Conservation (phyloP, 2,888 invertebrate genomes). For the Diarsia brunnea region DNA sequence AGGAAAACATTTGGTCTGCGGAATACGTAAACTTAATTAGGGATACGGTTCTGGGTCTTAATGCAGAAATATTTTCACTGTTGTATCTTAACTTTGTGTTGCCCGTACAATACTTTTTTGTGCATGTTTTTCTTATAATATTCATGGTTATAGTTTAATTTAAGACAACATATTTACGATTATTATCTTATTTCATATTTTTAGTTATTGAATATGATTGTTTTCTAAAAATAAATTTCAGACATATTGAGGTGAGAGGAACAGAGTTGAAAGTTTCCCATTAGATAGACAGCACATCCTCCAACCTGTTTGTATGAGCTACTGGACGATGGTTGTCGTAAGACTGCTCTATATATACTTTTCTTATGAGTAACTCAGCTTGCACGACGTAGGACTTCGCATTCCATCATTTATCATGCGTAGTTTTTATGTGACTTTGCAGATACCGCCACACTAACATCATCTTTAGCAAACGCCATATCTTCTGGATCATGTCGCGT, state of each 20-base stretch:
- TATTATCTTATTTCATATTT: not conserved
- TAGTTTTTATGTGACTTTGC: not conserved
- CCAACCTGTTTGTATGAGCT: not conserved
- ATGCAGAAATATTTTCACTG: slow-evolving; percentile 10
- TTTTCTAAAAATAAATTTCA: not conserved
- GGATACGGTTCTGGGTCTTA: slow-evolving; percentile 1
- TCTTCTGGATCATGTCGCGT: not conserved
- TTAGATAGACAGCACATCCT: not conserved
- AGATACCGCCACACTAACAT: not conserved
- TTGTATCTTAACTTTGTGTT: not conserved
- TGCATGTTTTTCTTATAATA: not conserved
- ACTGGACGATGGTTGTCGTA: not conserved
- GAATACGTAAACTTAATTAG: slow-evolving; percentile 41
- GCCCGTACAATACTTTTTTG: not conserved
- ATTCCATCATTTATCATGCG: not conserved
- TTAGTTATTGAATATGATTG: not conserved
- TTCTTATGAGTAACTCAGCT: not conserved
- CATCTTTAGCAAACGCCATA: not conserved
- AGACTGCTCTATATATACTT: not conserved
- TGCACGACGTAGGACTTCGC: not conserved
- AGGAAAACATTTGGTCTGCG: slow-evolving; percentile 29
- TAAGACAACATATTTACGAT: not conserved
- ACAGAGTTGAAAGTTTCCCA: not conserved
- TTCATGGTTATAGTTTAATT: not conserved
- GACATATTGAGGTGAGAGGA: not conserved